Percentiles rank a stretch among this genome's conserved stretches.
Conservation (phyloP, 2,113 vertebrate genomes). For the Scomber japonicus region DNA sequence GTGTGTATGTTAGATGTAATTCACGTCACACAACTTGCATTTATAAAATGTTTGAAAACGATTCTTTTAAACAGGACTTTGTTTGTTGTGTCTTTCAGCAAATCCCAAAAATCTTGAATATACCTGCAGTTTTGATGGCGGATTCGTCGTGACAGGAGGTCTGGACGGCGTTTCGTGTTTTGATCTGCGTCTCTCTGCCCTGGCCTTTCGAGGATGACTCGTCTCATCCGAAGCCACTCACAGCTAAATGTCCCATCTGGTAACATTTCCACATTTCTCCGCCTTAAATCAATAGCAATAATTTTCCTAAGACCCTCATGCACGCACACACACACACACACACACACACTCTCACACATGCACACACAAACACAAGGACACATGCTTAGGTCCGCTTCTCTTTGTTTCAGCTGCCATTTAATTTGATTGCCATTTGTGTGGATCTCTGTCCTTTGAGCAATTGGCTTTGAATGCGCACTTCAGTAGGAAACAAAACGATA, state of each 20-base stretch:
- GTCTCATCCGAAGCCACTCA: conserved; percentile 90
- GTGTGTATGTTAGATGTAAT: neutral
- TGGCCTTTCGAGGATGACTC: conserved; percentile 76
- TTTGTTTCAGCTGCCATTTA: conserved; percentile 79
- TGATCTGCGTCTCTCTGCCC: conserved; percentile 63
- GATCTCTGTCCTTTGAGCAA: conserved; percentile 63
- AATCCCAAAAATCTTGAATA: conserved; percentile 4
- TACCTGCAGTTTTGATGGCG: conserved; percentile 24
- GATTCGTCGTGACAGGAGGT: conserved; percentile 42
- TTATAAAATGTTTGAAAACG: neutral
- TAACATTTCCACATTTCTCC: conserved; percentile 96
- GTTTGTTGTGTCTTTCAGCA: neutral
- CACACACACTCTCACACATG: conserved; percentile 47
- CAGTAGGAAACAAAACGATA: conserved; percentile 48
- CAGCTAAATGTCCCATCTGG: conserved; percentile 96
- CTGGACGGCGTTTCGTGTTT: conserved; percentile 48
- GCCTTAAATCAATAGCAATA: conserved; percentile 99
- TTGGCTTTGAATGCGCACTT: conserved; percentile 65
- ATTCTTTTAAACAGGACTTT: neutral
- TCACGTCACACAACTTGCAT: neutral
- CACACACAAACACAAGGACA: conserved; percentile 52
- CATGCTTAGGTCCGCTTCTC: conserved; percentile 47
- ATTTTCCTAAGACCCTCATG: conserved; percentile 88
- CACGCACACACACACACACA: conserved; percentile 56
- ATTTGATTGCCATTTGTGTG: conserved; percentile 76